Conservation (phyloP, 1,140 invertebrate genomes). For the Odontomachus brunneus region DNA sequence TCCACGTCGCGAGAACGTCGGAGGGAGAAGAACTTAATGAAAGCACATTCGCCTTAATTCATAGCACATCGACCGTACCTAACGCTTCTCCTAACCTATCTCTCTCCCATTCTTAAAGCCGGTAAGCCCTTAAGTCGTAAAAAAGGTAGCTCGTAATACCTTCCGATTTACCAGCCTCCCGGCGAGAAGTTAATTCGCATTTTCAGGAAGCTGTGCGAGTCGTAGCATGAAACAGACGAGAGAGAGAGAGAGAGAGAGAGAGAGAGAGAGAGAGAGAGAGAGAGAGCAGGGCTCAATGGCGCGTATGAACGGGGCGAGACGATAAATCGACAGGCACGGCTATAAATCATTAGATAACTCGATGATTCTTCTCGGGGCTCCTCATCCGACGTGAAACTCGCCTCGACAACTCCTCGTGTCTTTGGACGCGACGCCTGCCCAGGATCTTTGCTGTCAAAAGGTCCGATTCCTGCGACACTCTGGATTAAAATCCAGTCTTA, state of each 20-base stretch:
- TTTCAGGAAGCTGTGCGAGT: conserved; percentile 36
- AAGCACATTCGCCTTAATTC: conserved; percentile 39
- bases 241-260: neutral
- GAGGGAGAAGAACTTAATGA: conserved; percentile 32
- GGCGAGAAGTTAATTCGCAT: conserved; percentile 49
- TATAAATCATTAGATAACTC: conserved; percentile 18
- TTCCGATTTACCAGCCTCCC: conserved; percentile 39
- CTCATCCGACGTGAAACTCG: neutral
- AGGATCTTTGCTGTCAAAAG: neutral
- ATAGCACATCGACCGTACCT: conserved; percentile 43
- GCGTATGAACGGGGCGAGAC: conserved; percentile 9
- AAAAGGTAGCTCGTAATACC: conserved; percentile 49
- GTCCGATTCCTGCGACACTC: neutral
- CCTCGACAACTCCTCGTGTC: neutral
- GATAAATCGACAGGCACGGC: neutral
- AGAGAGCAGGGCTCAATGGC: neutral
- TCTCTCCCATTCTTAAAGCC: conserved; percentile 44
- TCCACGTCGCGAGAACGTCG: neutral
- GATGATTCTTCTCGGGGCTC: conserved; percentile 2
- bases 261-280: neutral
- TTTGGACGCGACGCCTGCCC: too few relatives aligned
- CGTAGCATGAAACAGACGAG: conserved; percentile 44
- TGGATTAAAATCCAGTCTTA: conserved; percentile 19
- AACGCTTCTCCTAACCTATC: conserved; percentile 54
- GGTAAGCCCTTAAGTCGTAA: conserved; percentile 46